Evolutionary conservation across 1,140 invertebrate species (phyloP), one percentile per base, ranked within the genome.

Genomic region (Leptinotarsa texana): DNA sequence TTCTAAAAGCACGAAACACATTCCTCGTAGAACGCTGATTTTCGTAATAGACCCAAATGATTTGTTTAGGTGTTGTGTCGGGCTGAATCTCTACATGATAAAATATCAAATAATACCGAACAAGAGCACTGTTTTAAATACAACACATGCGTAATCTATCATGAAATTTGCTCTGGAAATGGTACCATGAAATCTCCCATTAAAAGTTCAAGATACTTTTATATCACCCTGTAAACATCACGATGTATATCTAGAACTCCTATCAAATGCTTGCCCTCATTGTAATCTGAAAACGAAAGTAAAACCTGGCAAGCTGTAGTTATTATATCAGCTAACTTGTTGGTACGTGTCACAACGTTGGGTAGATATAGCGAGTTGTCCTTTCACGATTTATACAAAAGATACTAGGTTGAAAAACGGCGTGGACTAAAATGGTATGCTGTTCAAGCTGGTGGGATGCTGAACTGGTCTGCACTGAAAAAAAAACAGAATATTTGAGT

Each of bases 1-100:
- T 63, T 74, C 49, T 13, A 74, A 69, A 49, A 51, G 73, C 61
- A n/a, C 61, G 61, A 62, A 62, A 6, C 61, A 62, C 61, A 62
- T 62, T 62, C 61, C 61, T 62, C 61, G 61, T 62, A 62, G 13
- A 62, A 62, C 61, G 61, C 61, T 21, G 17, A 62, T 17, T 62
- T 62, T 62, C 61, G 15, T 62, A 62, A 62, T n/a, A 62, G 5
- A 62, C 1, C 0, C 17, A 13, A 62, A 62, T 21, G 21, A 62
- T 15, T 4, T 62, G 15, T 62, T 33, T 42, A 42, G 33, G 8
- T 2, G 33, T 8, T 42, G 8, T 42, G 11, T 42, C 2, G 0
- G 8, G 33, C 8, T 42, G 11, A 42, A 42, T 42, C 8, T 42
- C 8, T 42, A 8, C 8, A 42, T 42, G 33, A 42, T 42, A 8